Evolutionary conservation across 92 coral and sea anemone species (phyloP).

Genomic region (Blastomussa wellsi): DNA sequence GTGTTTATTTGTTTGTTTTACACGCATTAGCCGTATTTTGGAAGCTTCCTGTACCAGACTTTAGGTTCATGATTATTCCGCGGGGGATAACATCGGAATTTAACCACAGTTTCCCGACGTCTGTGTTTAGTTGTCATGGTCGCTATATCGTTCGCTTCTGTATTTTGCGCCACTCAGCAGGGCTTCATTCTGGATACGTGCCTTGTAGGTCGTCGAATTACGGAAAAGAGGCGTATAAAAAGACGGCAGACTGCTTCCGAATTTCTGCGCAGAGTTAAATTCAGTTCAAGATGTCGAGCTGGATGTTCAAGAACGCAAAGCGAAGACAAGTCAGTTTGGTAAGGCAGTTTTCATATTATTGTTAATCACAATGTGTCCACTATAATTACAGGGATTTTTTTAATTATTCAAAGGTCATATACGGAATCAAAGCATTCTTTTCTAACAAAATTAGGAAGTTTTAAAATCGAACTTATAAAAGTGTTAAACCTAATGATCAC

Average conservation of each 20-base stretch:
- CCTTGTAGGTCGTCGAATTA: neutral
- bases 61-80: neutral
- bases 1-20: neutral
- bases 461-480: neutral
- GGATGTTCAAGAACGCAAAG: constrained; percentile 17
- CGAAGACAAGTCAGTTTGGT: constrained; percentile 10
- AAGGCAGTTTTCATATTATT: neutral
- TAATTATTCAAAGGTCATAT: neutral
- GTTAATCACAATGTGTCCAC: too few relatives aligned
- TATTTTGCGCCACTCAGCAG: constrained; percentile 6
- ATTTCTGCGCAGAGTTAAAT: neutral
- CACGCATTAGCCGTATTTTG: neutral
- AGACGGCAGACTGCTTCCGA: neutral
- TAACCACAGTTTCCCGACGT: constrained; percentile 25
- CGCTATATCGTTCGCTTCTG: neutral
- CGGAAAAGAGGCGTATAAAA: neutral
- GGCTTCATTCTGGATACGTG: neutral
- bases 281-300: constrained; percentile 24
- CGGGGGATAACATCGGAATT: constrained; percentile 26
- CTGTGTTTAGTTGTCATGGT: neutral
- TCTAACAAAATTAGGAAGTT: neutral
- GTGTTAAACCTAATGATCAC: neutral
- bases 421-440: neutral
- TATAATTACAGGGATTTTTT: neutral
- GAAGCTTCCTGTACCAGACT: constrained; percentile 8